These are phyloP conservation scores for Ectemnius lituratus DNA, from an alignment of 2,888 invertebrate species.

Conservation along the genomic window DNA sequence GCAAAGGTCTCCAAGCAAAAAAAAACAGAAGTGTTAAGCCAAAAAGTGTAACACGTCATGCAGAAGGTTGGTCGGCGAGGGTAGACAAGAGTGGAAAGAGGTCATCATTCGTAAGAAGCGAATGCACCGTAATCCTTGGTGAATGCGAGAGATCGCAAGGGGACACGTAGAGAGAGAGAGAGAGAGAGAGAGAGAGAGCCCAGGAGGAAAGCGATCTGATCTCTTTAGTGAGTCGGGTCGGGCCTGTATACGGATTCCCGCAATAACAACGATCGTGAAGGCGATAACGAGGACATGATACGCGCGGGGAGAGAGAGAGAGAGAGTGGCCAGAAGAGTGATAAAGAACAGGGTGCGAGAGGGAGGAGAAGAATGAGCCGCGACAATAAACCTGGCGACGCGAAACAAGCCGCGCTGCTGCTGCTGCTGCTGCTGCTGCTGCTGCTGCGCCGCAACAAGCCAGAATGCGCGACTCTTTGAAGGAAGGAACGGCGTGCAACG, in stretches of 20 bases:
- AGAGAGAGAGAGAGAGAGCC: no score
- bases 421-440: no score
- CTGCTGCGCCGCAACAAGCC: not conserved
- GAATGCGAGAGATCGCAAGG: no score
- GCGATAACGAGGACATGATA: conserved; percentile 68
- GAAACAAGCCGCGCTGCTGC: conserved; percentile 24
- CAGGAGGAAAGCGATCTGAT: conserved; percentile 34
- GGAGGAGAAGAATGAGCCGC: conserved; percentile 36
- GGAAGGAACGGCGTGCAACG: no score
- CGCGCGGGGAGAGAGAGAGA: conserved; percentile 18
- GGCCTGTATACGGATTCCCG: conserved; percentile 35
- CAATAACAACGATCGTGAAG: conserved; percentile 52
- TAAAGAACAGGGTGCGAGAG: conserved; percentile 34
- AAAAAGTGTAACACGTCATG: no score
- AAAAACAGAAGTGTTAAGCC: no score
- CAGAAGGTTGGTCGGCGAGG: no score
- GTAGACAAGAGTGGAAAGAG: no score
- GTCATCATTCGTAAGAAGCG: no score
- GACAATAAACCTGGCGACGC: conserved; percentile 51
- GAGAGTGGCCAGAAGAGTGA: conserved; percentile 45
- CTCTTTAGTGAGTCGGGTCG: conserved; percentile 31
- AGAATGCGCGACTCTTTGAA: no score
- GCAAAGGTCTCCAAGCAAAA: no score
- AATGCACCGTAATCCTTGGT: no score
- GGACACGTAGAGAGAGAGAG: conserved; percentile 24